These are phyloP conservation scores for Drosophila tropicalis DNA, from an alignment of 1,140 invertebrate species.

Conservation along the genomic window DNA sequence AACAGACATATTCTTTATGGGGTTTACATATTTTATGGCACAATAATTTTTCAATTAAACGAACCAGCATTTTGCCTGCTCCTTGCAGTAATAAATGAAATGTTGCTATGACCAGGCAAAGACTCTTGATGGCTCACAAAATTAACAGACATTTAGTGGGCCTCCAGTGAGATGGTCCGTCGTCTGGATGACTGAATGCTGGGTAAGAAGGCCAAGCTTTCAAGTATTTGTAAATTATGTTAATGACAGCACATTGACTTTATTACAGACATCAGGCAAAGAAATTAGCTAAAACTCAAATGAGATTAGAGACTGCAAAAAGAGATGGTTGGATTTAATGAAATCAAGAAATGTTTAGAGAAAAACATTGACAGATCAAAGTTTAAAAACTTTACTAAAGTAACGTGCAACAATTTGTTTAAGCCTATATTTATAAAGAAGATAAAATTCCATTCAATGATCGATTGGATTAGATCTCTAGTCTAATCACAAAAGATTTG, in stretches of 20 bases:
- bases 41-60: constrained; percentile 79
- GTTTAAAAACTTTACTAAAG: too few relatives aligned
- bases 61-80: constrained; percentile 57
- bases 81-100: constrained; percentile 67
- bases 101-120: constrained; percentile 43
- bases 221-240: constrained; percentile 77
- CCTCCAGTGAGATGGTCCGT: background rate
- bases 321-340: background rate
- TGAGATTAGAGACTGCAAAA: background rate
- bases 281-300: constrained; percentile 19
- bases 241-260: constrained; percentile 77
- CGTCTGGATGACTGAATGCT: background rate
- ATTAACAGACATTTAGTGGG: constrained; percentile 48
- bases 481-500: too few relatives aligned
- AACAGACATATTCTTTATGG: constrained; percentile 58
- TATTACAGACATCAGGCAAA: constrained; percentile 45
- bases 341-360: background rate
- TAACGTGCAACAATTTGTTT: too few relatives aligned
- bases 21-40: constrained; percentile 75
- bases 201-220: constrained; percentile 30
- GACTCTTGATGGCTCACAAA: constrained; percentile 28
- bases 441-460: too few relatives aligned
- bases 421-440: too few relatives aligned
- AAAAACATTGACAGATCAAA: background rate
- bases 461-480: too few relatives aligned